Evolutionary conservation across 2,888 invertebrate species (phyloP).

Genomic region (Sialis fuliginosa): DNA sequence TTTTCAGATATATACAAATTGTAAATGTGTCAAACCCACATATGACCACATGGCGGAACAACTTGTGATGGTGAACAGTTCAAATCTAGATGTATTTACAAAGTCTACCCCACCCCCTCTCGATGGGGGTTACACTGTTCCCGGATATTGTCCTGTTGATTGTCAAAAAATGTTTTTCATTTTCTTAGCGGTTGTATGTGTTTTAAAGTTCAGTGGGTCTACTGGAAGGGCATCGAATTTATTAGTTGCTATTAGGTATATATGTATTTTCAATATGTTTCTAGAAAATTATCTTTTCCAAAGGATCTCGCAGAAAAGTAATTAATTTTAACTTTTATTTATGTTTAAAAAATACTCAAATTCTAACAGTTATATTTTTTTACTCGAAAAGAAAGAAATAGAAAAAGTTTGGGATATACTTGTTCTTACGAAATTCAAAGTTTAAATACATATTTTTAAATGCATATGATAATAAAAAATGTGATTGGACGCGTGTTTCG

Average conservation of each 20-base stretch:
- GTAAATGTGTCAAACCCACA: slow-evolving; percentile 25
- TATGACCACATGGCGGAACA: not conserved
- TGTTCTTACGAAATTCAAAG: no score
- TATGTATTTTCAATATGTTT: slow-evolving; percentile 4
- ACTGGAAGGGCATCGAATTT: slow-evolving; percentile 43
- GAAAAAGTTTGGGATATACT: no score
- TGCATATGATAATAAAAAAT: no score
- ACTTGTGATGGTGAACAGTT: no score
- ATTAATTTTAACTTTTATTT: no score
- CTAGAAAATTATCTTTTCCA: no score
- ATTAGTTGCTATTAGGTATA: slow-evolving; percentile 36
- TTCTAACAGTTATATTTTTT: no score
- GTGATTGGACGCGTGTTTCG: not conserved
- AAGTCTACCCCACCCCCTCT: slow-evolving; percentile 2
- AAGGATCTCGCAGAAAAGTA: no score
- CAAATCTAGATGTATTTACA: no score
- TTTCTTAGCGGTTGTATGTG: slow-evolving; percentile 33
- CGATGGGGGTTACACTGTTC: slow-evolving; percentile 22
- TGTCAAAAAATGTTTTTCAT: slow-evolving; percentile 34
- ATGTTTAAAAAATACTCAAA: no score
- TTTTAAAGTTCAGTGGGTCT: slow-evolving; percentile 39
- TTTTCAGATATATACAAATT: slow-evolving; percentile 26
- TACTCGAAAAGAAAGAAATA: no score
- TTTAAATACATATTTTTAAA: no score
- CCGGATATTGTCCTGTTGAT: slow-evolving; percentile 36